Conservation (phyloP, 1,140 invertebrate species). For the Drosophila aff. region DNA sequence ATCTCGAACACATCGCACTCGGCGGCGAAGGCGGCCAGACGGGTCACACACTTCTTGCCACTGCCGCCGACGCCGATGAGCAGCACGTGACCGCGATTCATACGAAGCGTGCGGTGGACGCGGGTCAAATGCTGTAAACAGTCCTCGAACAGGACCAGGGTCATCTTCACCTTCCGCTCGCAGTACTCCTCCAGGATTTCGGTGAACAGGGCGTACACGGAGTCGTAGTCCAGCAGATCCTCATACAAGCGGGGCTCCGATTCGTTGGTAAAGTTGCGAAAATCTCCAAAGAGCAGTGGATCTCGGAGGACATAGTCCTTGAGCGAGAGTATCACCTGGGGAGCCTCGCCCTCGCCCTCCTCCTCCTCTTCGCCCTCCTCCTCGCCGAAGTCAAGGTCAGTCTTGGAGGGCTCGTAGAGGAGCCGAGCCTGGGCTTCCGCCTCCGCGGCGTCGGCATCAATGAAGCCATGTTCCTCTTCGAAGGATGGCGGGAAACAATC, state of each 20-base stretch:
- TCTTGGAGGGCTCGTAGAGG: conserved; percentile 46
- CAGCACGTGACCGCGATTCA: conserved; percentile 93
- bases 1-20: conserved; percentile 93
- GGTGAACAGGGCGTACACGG: conserved; percentile 93
- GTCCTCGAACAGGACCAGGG: conserved; percentile 95
- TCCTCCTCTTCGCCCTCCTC: conserved; percentile 66
- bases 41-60: conserved; percentile 92
- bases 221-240: conserved; percentile 95
- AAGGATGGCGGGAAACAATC: conserved; percentile 85
- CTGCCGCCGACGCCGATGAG: conserved; percentile 94
- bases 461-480: conserved; percentile 70
- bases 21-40: conserved; percentile 91
- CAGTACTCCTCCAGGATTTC: conserved; percentile 96
- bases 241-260: conserved; percentile 93
- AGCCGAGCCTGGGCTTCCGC: conserved; percentile 65
- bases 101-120: conserved; percentile 92
- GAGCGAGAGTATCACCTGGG: conserved; percentile 49
- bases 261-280: conserved; percentile 92
- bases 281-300: conserved; percentile 95
- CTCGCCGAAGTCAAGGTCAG: conserved; percentile 34
- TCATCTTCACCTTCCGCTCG: conserved; percentile 89
- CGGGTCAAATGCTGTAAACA: conserved; percentile 95
- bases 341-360: conserved; percentile 37
- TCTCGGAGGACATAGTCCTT: conserved; percentile 88
- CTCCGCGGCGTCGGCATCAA: conserved; percentile 59